phyloP scores from a whole-genome alignment of 2,113 vertebrate species.

The Zosterops lateralis region DNA sequence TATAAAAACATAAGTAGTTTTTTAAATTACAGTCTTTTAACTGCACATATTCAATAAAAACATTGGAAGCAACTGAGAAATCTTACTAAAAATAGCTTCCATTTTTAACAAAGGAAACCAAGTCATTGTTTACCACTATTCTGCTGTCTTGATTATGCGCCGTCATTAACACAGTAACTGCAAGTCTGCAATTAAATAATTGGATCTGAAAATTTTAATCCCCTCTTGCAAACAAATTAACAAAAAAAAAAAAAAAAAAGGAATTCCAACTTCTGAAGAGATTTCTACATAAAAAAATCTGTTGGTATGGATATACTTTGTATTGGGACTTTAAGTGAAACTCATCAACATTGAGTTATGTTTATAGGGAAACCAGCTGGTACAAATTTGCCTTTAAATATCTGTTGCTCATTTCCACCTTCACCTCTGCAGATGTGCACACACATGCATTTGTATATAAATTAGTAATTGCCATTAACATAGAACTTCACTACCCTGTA shows the following conservation, averaged over 20 bases:
- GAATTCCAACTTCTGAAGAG: background rate
- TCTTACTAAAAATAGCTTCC: background rate
- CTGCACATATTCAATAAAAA: background rate
- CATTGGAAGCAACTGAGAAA: background rate
- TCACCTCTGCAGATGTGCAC: background rate
- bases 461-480: background rate
- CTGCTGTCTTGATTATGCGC: background rate
- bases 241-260: background rate
- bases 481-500: background rate
- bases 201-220: background rate
- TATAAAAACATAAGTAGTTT: background rate
- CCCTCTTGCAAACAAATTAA: background rate
- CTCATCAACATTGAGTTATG: background rate
- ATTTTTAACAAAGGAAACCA: background rate
- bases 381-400: background rate
- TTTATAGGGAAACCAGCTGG: background rate
- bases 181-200: background rate
- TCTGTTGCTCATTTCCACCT: background rate
- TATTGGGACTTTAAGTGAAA: background rate
- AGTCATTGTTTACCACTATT: background rate
- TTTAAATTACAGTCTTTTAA: background rate
- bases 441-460: accelerated
- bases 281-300: background rate
- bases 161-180: background rate
- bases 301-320: background rate